These are phyloP conservation scores for Brachyptera risi DNA, from an alignment of 2,888 invertebrate species.

Conservation along the genomic window DNA sequence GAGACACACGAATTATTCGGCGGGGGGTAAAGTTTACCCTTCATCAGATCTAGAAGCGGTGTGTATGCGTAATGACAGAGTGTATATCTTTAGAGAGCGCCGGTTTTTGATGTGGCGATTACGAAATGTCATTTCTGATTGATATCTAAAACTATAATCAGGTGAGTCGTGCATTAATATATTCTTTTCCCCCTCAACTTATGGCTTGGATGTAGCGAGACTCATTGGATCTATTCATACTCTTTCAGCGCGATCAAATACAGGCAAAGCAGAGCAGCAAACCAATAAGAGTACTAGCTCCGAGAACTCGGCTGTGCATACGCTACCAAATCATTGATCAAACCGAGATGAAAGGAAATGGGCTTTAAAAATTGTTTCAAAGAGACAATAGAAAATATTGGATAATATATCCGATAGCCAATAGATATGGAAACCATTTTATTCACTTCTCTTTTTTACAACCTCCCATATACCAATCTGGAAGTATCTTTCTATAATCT, in stretches of 20 bases:
- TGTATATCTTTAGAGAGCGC: background rate
- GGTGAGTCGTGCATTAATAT: background rate
- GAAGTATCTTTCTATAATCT: too few relatives aligned
- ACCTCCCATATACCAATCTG: too few relatives aligned
- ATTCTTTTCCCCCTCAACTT: background rate
- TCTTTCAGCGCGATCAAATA: constrained; percentile 9
- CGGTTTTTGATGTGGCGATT: constrained; percentile 1
- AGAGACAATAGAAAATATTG: constrained; percentile 21
- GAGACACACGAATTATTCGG: constrained; percentile 16
- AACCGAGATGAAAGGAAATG: constrained; percentile 5
- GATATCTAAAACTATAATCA: background rate
- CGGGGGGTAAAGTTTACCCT: constrained; percentile 13
- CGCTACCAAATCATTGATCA: background rate
- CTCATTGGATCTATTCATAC: constrained; percentile 8
- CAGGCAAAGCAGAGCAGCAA: background rate
- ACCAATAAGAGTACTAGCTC: background rate
- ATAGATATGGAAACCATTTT: constrained; percentile 13
- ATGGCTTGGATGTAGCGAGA: background rate
- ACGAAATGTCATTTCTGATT: constrained; percentile 5
- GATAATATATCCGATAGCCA: constrained; percentile 20
- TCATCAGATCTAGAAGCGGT: constrained; percentile 8
- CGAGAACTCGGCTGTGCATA: background rate
- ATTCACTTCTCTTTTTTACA: too few relatives aligned
- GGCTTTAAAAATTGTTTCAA: constrained; percentile 19
- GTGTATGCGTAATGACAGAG: constrained; percentile 5